Percentiles rank a stretch among this genome's conserved stretches.
Conservation (phyloP, 1,140 invertebrate species). For the Drosophila lacteicornis region DNA sequence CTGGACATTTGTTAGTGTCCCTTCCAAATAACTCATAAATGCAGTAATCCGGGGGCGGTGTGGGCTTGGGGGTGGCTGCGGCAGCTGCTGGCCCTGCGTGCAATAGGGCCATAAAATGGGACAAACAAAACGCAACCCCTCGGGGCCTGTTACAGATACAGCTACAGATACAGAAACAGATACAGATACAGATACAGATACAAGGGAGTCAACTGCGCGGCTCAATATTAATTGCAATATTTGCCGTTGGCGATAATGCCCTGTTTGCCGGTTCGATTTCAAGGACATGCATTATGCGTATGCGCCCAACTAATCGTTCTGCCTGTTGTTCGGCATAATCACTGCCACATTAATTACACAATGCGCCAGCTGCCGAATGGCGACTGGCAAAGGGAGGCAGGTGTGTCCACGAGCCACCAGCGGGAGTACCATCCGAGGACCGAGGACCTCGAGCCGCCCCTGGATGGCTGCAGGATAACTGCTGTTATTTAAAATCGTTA, state of each 20-base stretch:
- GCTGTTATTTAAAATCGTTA: constrained; percentile 57
- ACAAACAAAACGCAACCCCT: constrained; percentile 47
- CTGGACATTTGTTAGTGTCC: constrained; percentile 56
- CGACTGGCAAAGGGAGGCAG: constrained; percentile 5
- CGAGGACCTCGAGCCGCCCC: constrained; percentile 1
- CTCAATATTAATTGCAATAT: constrained; percentile 73
- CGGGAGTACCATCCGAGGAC: neutral
- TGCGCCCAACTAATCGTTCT: constrained; percentile 56
- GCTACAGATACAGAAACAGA: constrained; percentile 49
- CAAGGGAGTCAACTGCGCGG: constrained; percentile 9
- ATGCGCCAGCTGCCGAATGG: constrained; percentile 46
- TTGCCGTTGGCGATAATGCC: constrained; percentile 58
- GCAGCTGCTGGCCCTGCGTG: constrained; percentile 73
- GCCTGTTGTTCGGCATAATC: constrained; percentile 66
- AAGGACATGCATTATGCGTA: constrained; percentile 56
- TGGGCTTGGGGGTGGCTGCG: constrained; percentile 4
- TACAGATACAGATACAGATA: constrained; percentile 23
- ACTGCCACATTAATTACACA: constrained; percentile 68
- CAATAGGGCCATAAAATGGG: constrained; percentile 58
- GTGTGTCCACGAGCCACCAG: constrained; percentile 22
- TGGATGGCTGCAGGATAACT: constrained; percentile 4
- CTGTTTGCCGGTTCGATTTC: constrained; percentile 63
- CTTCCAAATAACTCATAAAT: constrained; percentile 79
- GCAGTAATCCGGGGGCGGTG: constrained; percentile 16
- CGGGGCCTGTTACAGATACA: constrained; percentile 43